Percentiles rank a stretch among this genome's conserved stretches.
These are phyloP conservation scores for Rachycentron canadum DNA, from an alignment of 2,797 vertebrate species.

Conservation along the genomic window DNA sequence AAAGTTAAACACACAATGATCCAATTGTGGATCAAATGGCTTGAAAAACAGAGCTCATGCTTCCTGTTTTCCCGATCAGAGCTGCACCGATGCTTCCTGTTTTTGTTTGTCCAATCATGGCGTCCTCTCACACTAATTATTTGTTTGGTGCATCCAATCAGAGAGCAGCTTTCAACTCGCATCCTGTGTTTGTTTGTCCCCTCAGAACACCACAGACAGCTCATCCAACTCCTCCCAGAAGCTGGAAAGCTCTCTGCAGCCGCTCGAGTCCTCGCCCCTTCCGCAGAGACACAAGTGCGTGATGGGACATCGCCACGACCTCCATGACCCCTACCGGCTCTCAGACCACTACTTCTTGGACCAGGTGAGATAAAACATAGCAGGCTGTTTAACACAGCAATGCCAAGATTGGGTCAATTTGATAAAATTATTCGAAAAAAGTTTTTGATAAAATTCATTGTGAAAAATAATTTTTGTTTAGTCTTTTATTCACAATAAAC, in stretches of 20 bases:
- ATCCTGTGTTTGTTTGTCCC: slow-evolving; percentile 79
- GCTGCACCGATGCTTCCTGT: slow-evolving; percentile 71
- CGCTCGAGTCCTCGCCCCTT: slow-evolving; percentile 91
- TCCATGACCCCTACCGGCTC: slow-evolving; percentile 89
- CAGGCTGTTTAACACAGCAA: background rate
- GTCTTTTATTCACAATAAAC: no score
- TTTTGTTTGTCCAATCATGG: slow-evolving; percentile 79
- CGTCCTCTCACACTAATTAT: slow-evolving; percentile 43
- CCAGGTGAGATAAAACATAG: slow-evolving; percentile 86
- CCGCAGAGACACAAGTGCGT: slow-evolving; percentile 91
- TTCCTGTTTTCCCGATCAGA: slow-evolving; percentile 80
- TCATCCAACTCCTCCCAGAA: slow-evolving; percentile 98
- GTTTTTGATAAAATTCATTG: background rate
- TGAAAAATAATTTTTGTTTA: no score
- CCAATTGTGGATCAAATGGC: slow-evolving; percentile 45
- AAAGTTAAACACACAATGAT: slow-evolving; percentile 27
- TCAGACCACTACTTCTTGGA: slow-evolving; percentile 93
- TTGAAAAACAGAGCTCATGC: slow-evolving; percentile 53
- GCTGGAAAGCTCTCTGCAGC: slow-evolving; percentile 90
- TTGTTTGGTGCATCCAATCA: slow-evolving; percentile 72
- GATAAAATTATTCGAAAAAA: background rate
- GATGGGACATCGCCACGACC: slow-evolving; percentile 90
- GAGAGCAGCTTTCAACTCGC: slow-evolving; percentile 44
- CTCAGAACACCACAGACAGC: slow-evolving; percentile 95
- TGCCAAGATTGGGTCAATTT: background rate